These are phyloP conservation scores for Harpalus rubripes DNA, from an alignment of 2,888 invertebrate species.

Conservation along the genomic window DNA sequence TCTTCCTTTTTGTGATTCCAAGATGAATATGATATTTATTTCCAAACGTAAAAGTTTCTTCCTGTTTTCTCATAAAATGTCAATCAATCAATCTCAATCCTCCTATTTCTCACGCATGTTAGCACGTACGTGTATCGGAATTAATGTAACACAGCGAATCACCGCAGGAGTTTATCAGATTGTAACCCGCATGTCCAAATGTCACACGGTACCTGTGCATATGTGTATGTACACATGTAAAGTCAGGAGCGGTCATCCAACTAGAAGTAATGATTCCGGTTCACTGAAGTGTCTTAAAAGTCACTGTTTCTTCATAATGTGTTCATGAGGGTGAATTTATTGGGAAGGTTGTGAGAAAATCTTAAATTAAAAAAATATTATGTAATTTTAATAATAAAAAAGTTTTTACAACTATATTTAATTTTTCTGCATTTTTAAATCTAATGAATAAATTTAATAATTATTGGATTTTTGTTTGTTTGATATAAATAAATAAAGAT, in stretches of 20 bases:
- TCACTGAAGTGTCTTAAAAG: constrained; percentile 16
- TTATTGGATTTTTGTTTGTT: no score
- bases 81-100: not conserved
- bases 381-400: no score
- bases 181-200: constrained; percentile 40
- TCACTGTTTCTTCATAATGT: not conserved
- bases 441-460: no score
- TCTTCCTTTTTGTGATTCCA: no score
- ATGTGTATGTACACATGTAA: not conserved
- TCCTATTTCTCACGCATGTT: constrained; percentile 22
- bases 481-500: no score
- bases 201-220: constrained; percentile 43
- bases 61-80: not conserved
- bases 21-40: not conserved
- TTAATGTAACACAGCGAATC: constrained; percentile 1
- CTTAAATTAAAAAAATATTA: not conserved
- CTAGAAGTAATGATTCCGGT: constrained; percentile 21
- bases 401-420: no score
- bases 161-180: constrained; percentile 55
- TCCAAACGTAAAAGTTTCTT: not conserved
- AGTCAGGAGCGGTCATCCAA: not conserved
- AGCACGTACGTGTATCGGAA: constrained; percentile 23
- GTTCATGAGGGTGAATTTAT: not conserved
- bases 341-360: not conserved
- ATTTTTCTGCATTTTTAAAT: no score